Evolutionary conservation across 2,113 vertebrate genomes (phyloP).

Genomic region (Salvelinus alpinus): DNA sequence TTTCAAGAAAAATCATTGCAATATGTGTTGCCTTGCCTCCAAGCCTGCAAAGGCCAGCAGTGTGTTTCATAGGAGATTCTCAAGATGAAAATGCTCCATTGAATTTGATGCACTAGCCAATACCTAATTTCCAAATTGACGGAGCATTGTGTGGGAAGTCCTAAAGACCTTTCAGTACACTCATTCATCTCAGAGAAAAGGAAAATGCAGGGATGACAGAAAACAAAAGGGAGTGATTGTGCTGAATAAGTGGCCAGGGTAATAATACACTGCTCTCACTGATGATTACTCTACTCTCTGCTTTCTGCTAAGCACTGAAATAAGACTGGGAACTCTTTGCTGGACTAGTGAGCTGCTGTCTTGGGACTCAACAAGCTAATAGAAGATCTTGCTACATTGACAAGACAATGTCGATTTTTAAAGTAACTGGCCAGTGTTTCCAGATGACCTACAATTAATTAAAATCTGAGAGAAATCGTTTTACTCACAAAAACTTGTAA

Average conservation of each 20-base stretch:
- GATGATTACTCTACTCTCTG: conserved; percentile 48
- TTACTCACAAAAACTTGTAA: no score
- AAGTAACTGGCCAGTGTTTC: no score
- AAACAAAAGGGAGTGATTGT: conserved; percentile 35
- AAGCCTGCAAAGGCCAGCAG: conserved; percentile 31
- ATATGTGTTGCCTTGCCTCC: conserved; percentile 47
- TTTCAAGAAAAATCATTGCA: conserved; percentile 55
- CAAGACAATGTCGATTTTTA: background rate
- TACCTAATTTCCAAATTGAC: background rate
- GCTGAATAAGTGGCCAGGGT: conserved; percentile 10
- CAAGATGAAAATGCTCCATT: conserved; percentile 31
- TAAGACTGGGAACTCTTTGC: no score
- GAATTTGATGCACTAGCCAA: background rate
- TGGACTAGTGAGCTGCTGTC: background rate
- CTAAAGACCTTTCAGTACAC: background rate
- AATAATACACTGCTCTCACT: conserved; percentile 9
- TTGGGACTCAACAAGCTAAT: background rate
- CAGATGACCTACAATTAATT: no score
- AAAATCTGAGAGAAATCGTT: no score
- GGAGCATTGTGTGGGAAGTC: background rate
- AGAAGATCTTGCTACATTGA: background rate
- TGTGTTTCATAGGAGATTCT: background rate
- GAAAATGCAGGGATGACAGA: background rate
- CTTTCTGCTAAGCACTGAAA: background rate
- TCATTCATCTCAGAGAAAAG: background rate